phyloP scores from a whole-genome alignment of 2,113 vertebrate genomes.

The Prunella himalayana region DNA sequence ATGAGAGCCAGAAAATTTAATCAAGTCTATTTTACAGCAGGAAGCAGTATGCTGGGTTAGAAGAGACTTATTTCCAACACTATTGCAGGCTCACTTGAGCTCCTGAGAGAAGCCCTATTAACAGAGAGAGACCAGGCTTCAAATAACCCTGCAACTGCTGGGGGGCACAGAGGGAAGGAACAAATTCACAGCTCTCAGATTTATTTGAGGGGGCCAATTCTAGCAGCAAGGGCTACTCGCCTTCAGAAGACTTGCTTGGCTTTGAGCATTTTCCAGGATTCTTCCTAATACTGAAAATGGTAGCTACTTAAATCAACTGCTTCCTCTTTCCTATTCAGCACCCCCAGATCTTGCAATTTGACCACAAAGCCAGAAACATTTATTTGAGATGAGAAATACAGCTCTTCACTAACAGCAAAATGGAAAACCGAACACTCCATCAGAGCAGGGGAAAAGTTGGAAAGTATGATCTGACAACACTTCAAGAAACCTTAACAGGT shows the following conservation, averaged over 20 bases:
- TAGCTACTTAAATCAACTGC: background rate
- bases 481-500: background rate
- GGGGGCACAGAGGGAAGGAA: constrained; percentile 6
- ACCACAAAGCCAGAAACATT: background rate
- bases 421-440: background rate
- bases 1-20: constrained; percentile 40
- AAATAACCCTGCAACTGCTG: background rate
- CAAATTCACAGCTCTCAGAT: background rate
- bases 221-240: background rate
- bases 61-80: constrained; percentile 11
- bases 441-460: background rate
- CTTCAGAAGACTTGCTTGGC: background rate
- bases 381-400: background rate
- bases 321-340: background rate
- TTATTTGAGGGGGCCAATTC: background rate
- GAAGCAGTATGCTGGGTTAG: background rate
- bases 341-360: background rate
- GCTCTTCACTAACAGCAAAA: background rate
- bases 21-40: constrained; percentile 38
- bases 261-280: background rate
- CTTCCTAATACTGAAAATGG: background rate
- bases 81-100: background rate
- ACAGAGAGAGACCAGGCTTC: background rate
- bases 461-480: background rate
- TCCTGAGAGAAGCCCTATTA: constrained; percentile 5